A percentile compares a stretch with the other conserved stretches of the same genome.
Evolutionary conservation across 2,888 invertebrate genomes (phyloP).

Genomic region (Dastarcus helophoroides): DNA sequence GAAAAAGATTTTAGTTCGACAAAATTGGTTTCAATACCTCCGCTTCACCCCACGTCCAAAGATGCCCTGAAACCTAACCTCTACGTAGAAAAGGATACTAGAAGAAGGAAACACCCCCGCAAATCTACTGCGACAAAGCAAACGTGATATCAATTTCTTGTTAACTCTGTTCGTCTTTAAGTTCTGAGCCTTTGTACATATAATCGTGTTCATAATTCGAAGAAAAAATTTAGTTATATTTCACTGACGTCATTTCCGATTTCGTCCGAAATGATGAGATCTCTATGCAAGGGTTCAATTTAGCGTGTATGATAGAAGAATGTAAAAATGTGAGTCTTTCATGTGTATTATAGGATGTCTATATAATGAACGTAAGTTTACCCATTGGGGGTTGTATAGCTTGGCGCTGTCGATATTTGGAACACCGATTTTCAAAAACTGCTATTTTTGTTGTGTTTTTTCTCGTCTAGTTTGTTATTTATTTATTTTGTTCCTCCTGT

Average conservation of each 20-base stretch:
- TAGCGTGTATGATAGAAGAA: too few species aligned
- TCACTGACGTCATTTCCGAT: background rate
- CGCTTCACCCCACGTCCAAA: slow-evolving; percentile 41
- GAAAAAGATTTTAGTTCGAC: slow-evolving; percentile 56
- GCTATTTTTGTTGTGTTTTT: too few species aligned
- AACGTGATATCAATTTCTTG: slow-evolving; percentile 24
- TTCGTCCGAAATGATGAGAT: background rate
- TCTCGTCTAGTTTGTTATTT: too few species aligned
- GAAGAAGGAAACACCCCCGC: slow-evolving; percentile 34
- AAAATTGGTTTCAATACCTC: slow-evolving; percentile 48
- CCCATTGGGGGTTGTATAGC: too few species aligned
- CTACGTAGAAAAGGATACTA: slow-evolving; percentile 28
- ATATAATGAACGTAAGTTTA: too few species aligned
- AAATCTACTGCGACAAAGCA: slow-evolving; percentile 28
- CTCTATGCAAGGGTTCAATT: too few species aligned
- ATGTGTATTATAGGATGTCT: too few species aligned
- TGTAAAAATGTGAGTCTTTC: too few species aligned
- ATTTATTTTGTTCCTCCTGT: too few species aligned
- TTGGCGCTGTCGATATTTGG: too few species aligned
- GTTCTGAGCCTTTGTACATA: slow-evolving; percentile 22
- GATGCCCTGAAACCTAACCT: slow-evolving; percentile 44
- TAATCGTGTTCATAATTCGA: slow-evolving; percentile 12
- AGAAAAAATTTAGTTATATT: background rate
- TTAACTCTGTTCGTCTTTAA: slow-evolving; percentile 19
- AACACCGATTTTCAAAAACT: too few species aligned